Base-by-base conservation (phyloP, 1,140 invertebrate species). In the Magallana gigas region DNA sequence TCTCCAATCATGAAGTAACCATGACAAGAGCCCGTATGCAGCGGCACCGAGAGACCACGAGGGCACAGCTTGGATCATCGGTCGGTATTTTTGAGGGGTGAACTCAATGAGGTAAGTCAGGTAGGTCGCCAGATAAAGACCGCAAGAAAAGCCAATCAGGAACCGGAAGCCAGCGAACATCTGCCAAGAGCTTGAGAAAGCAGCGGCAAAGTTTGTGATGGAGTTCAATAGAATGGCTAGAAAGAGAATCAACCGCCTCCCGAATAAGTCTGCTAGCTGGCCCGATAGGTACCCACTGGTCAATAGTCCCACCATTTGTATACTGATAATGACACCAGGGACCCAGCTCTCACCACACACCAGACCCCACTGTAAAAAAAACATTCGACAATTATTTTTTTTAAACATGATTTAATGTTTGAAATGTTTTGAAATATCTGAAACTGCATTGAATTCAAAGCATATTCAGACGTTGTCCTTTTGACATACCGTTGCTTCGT, bases 291-390 rank as follows among this genome's bases (percentile, higher is more conserved):
- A 68, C 11, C 92, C 90, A 4, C 93, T 92, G 14, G 92, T 56
- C 0, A 93, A 81, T 1, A 93, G 86, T 8, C 93, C 93, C 1
- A 83, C 90, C 92, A 94, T 93, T 82, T 93, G 92, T 18, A 94
- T 90, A 2, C 89, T 92, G 5, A 90, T 93, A 14, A 93, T 90
- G 1, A 89, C 84, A 12, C 90, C 85, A 12, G 87, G 68, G 11
- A 92, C 85, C 86, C 89, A 92, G 0, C 82, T 84, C 62, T 88
- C 58, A 9, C 91, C 89, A 87, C 93, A 94, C 1, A 93, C 86
- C 9, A 94, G 89, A 23, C 89, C 76, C 91, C 91, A 94, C 92
- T 94, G 87, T 29, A 88, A 88, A 68, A 68, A 1, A 48, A 48
- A 2, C 36, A 48, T 48, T 48, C 36, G 36, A 48, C 36, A 48